Evolutionary conservation across 2,113 vertebrate genomes (phyloP).

Genomic region (Chelonoidis abingdonii): DNA sequence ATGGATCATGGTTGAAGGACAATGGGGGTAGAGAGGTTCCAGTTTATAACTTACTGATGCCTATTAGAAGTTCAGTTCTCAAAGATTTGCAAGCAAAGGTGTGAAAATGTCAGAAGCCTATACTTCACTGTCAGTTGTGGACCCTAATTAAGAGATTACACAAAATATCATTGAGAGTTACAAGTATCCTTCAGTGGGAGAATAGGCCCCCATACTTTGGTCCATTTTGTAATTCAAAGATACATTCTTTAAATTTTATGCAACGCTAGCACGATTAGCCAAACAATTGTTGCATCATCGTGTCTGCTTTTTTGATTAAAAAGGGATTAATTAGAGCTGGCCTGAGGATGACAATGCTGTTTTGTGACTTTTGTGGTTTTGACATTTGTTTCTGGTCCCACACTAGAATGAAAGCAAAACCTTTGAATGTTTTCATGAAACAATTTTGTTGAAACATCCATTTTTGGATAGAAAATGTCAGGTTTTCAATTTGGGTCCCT

Average conservation of each 20-base stretch:
- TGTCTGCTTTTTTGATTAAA: slow-evolving; percentile 6
- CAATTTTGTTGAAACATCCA: rapidly evolving
- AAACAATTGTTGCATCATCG: neutral
- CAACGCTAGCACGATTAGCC: neutral
- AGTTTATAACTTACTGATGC: neutral
- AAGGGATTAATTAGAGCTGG: neutral
- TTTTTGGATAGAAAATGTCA: rapidly evolving
- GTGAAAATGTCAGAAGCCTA: neutral
- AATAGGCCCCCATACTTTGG: neutral
- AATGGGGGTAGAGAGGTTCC: neutral
- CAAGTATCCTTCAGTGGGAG: rapidly evolving
- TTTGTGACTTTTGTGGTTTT: neutral
- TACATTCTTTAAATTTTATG: neutral
- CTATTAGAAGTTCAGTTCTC: neutral
- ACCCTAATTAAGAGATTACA: neutral
- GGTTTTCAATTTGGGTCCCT: neutral
- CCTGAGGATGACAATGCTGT: neutral
- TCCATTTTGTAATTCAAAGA: neutral
- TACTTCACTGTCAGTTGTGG: neutral
- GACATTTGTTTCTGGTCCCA: neutral
- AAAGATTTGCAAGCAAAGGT: neutral
- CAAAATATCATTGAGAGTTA: neutral
- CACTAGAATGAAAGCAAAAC: neutral
- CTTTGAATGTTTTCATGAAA: neutral
- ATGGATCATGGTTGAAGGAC: neutral